Percentiles rank a stretch among this genome's conserved stretches.
Evolutionary conservation across 2,888 invertebrate genomes (phyloP).

Genomic region (Eudasyphora cyanicolor): DNA sequence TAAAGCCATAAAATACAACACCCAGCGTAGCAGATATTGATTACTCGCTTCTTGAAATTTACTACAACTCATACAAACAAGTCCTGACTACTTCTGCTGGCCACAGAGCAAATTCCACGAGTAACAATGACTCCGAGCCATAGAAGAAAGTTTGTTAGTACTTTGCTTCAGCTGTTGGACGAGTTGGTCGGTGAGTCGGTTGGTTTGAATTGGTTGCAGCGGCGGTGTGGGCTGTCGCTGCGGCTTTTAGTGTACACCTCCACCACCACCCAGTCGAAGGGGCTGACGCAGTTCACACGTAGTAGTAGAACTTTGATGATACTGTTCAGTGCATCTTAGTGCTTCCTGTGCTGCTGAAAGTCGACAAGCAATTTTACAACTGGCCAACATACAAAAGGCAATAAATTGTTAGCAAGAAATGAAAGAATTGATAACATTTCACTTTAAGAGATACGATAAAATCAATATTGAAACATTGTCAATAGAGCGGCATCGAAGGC

Average conservation of each 20-base stretch:
- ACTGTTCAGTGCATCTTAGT: background rate
- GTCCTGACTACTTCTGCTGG: background rate
- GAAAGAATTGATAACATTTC: slow-evolving; percentile 36
- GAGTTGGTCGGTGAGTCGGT: too few relatives aligned
- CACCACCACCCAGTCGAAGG: too few relatives aligned
- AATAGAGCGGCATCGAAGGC: too few relatives aligned
- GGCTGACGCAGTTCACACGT: background rate
- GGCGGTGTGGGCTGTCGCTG: background rate
- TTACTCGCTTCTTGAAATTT: slow-evolving; percentile 18
- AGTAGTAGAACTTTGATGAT: background rate
- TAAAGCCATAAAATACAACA: slow-evolving; percentile 29
- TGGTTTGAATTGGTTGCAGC: background rate
- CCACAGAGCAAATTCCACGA: slow-evolving; percentile 1
- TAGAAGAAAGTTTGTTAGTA: slow-evolving; percentile 21
- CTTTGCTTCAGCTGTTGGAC: background rate
- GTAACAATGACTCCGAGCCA: slow-evolving; percentile 37
- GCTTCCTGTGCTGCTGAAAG: background rate
- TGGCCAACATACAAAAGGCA: slow-evolving; percentile 29
- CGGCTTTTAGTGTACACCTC: too few relatives aligned
- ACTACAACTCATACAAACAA: background rate
- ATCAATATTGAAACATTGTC: slow-evolving; percentile 17
- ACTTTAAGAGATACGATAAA: slow-evolving; percentile 8
- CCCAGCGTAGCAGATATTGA: slow-evolving; percentile 37
- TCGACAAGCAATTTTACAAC: slow-evolving; percentile 8
- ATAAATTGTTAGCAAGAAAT: slow-evolving; percentile 23